phyloP scores from a whole-genome alignment of 1,140 invertebrate genomes.

The Atta cephalotes region DNA sequence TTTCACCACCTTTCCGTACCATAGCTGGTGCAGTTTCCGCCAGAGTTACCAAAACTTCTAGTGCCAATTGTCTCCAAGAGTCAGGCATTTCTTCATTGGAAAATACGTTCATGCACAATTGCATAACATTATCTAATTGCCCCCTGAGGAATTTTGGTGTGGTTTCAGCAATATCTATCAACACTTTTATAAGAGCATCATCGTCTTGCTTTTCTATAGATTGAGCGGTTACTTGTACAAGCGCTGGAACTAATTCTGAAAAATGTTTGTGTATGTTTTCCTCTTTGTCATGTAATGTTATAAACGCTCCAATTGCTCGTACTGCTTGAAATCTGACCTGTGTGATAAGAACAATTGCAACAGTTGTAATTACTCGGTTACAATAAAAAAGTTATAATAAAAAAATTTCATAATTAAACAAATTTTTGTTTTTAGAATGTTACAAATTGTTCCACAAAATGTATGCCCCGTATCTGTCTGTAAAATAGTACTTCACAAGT shows the following conservation, averaged over 20 bases:
- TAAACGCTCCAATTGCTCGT: constrained; percentile 95
- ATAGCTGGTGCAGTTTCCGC: constrained; percentile 98
- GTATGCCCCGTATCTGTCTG: constrained; percentile 86
- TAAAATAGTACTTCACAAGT: constrained; percentile 85
- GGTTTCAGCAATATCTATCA: constrained; percentile 97
- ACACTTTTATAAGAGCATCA: constrained; percentile 95
- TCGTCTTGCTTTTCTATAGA: constrained; percentile 95
- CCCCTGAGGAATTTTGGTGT: constrained; percentile 96
- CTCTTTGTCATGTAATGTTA: constrained; percentile 96
- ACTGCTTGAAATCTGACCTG: constrained; percentile 93
- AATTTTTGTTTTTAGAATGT: constrained; percentile 12
- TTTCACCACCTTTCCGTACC: constrained; percentile 95
- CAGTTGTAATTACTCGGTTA: constrained; percentile 8
- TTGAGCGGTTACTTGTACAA: constrained; percentile 90
- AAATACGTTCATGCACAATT: constrained; percentile 95
- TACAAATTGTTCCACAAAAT: constrained; percentile 39
- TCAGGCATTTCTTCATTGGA: constrained; percentile 90
- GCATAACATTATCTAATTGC: constrained; percentile 95
- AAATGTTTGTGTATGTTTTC: constrained; percentile 95
- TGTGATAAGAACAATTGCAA: constrained; percentile 40
- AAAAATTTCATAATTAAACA: constrained; percentile 9
- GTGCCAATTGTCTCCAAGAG: constrained; percentile 94
- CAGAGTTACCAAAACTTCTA: constrained; percentile 98
- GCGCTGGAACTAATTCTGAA: constrained; percentile 92
- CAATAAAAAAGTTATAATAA: background rate